phyloP scores from a whole-genome alignment of 2,797 vertebrate species.

The Ficedula albicollis region DNA sequence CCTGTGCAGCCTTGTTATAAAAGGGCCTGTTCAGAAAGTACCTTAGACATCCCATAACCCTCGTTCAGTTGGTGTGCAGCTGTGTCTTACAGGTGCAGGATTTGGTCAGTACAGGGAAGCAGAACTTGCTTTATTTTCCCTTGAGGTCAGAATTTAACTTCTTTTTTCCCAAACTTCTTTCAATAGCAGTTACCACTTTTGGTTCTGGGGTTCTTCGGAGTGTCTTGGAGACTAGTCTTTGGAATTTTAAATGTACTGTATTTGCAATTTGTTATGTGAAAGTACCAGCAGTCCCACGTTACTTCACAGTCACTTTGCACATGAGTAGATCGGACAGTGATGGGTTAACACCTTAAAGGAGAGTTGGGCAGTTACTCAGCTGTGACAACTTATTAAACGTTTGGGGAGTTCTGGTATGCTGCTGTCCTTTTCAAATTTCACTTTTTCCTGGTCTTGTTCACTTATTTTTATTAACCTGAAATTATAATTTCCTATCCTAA shows the following conservation, averaged over 20 bases:
- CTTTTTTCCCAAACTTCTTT: not conserved
- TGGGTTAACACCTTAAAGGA: not conserved
- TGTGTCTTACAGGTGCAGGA: not conserved
- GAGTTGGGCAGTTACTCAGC: not conserved
- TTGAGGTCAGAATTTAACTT: not conserved
- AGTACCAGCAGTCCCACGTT: not conserved
- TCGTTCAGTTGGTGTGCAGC: rapidly evolving
- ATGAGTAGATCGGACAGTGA: not conserved
- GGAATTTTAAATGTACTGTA: not conserved
- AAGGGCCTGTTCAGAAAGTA: not conserved
- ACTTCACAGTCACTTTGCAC: not conserved
- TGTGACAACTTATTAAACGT: not conserved
- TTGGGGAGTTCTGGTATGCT: not conserved
- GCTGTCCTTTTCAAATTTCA: not conserved
- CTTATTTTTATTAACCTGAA: not conserved
- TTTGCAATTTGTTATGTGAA: not conserved
- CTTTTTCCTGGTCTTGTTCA: not conserved
- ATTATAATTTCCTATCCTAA: not conserved
- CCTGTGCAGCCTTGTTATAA: not conserved
- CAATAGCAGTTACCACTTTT: not conserved
- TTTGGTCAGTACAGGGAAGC: not conserved
- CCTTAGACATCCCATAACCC: too few relatives aligned
- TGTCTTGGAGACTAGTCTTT: not conserved
- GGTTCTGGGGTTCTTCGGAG: not conserved
- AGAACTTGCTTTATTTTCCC: not conserved